Evolutionary conservation across 2,888 invertebrate species (phyloP).

Genomic region (Cephus rjabovi): DNA sequence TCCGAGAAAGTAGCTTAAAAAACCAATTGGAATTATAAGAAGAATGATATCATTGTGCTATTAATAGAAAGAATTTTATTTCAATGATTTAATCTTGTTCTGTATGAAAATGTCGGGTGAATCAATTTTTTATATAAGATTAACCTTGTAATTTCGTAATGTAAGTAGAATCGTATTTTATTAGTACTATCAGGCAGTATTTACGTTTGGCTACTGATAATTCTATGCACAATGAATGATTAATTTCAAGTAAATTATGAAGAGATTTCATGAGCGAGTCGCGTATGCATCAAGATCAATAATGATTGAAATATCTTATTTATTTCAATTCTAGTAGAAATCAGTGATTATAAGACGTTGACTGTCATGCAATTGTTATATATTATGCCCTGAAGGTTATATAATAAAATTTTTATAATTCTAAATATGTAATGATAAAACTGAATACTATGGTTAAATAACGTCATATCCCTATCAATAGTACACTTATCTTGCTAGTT

Average conservation of each 20-base stretch:
- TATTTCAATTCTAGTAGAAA: not conserved
- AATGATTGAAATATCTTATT: not conserved
- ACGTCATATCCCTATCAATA: no score
- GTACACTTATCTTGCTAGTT: no score
- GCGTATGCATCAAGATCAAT: not conserved
- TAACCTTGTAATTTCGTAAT: not conserved
- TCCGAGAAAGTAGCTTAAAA: not conserved
- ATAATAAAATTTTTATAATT: no score
- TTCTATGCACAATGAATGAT: not conserved
- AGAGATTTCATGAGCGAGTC: not conserved
- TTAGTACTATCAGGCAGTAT: not conserved
- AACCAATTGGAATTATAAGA: not conserved
- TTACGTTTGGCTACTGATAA: not conserved
- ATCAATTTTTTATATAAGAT: not conserved
- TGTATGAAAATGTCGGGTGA: not conserved
- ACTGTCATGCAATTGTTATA: no score
- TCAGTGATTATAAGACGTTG: not conserved
- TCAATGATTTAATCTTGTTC: not conserved
- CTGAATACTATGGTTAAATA: no score
- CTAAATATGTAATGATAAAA: no score
- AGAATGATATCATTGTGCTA: not conserved
- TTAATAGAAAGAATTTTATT: not conserved
- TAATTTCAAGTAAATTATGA: not conserved
- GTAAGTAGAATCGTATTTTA: not conserved
- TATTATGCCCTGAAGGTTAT: no score